Evolutionary conservation across 2,113 vertebrate species (phyloP).

Genomic region (Silurus glanis): DNA sequence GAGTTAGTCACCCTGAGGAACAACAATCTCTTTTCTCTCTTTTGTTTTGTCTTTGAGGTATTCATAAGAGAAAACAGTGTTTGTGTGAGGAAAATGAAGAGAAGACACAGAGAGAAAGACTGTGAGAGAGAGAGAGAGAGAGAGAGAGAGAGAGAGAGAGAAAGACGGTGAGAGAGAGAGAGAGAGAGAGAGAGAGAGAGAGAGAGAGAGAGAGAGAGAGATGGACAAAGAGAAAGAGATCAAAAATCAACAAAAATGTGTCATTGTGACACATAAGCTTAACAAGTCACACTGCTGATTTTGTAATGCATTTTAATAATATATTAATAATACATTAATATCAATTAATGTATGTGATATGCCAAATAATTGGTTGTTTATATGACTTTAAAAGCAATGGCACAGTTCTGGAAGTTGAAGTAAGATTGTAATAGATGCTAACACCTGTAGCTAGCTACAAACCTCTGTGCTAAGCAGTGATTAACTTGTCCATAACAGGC

Average conservation of each 20-base stretch:
- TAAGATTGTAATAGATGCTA: not conserved
- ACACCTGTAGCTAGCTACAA: not conserved
- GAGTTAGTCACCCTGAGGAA: constrained; percentile 42
- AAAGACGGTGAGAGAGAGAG: not conserved
- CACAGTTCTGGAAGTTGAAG: not conserved
- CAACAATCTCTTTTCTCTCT: constrained; percentile 29
- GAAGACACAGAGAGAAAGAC: not conserved
- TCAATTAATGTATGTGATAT: not conserved
- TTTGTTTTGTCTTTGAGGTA: constrained; percentile 27
- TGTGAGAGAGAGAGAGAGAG: not conserved
- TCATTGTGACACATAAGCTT: not conserved
- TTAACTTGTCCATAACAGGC: not conserved
- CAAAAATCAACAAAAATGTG: not conserved
- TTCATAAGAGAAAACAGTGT: constrained; percentile 48
- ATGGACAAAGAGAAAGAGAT: not conserved
- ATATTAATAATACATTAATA: not conserved
- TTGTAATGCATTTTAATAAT: not conserved
- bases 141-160: not conserved
- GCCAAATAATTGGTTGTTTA: not conserved
- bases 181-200: not conserved
- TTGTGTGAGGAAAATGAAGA: not conserved
- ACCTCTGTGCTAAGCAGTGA: not conserved
- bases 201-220: not conserved
- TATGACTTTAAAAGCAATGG: not conserved
- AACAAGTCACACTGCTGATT: not conserved